phyloP scores from a whole-genome alignment of 2,113 vertebrate genomes.

The Eupsittula cactorum region DNA sequence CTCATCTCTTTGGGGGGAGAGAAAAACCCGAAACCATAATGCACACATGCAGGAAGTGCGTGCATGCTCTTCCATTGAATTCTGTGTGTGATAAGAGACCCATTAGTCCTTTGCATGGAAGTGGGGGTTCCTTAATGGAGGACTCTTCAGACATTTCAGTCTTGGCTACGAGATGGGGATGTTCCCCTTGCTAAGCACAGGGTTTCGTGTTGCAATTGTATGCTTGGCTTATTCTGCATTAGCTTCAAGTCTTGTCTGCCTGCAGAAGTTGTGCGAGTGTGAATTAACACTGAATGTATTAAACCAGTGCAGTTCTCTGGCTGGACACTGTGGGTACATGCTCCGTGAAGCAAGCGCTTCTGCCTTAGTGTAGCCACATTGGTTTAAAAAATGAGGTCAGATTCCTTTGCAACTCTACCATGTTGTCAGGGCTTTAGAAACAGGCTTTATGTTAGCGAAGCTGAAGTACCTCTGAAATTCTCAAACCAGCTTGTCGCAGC shows the following conservation, averaged over 20 bases:
- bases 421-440: slow-evolving; percentile 1
- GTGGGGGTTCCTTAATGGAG: background rate
- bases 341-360: background rate
- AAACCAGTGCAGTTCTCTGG: background rate
- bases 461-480: background rate
- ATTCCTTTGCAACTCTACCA: background rate
- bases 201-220: background rate
- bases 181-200: background rate
- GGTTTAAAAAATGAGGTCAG: background rate
- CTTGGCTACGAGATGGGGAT: rapidly evolving
- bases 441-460: background rate
- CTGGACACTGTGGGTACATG: background rate
- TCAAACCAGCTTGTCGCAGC: background rate
- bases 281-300: background rate
- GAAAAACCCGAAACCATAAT: background rate
- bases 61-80: background rate
- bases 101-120: background rate
- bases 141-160: background rate
- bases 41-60: rapidly evolving
- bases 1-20: background rate
- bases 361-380: background rate
- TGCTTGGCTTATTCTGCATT: background rate
- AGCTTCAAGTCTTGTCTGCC: background rate
- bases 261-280: background rate
- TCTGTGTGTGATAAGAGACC: background rate